phyloP scores from a whole-genome alignment of 2,797 vertebrate species.

The Phyllotis vaccarum region DNA sequence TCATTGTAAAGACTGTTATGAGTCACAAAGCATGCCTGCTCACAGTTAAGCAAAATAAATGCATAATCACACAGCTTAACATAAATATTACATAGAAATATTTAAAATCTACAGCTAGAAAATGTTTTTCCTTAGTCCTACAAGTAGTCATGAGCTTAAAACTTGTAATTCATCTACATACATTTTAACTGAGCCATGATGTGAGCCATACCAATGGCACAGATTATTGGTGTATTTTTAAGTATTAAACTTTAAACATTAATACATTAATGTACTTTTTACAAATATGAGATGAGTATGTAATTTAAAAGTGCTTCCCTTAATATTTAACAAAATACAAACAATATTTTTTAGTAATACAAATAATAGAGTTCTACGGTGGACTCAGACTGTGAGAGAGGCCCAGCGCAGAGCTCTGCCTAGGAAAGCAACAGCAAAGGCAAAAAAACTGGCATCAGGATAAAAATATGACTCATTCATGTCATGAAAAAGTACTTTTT shows the following conservation, averaged over 20 bases:
- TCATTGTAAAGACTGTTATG: slow-evolving; percentile 34
- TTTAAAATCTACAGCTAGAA: not conserved
- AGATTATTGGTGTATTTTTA: slow-evolving; percentile 1
- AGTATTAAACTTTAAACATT: not conserved
- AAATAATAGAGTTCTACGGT: not conserved
- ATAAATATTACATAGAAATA: slow-evolving; percentile 28
- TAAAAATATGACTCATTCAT: not conserved
- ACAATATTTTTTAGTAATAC: not conserved
- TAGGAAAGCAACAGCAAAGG: not conserved
- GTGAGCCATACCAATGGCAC: not conserved
- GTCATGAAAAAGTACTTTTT: not conserved
- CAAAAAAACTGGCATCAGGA: not conserved
- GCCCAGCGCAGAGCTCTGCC: not conserved
- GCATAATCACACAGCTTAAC: not conserved
- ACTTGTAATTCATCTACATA: not conserved
- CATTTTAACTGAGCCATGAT: slow-evolving; percentile 33
- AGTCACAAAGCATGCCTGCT: slow-evolving; percentile 9
- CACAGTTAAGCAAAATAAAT: slow-evolving; percentile 31
- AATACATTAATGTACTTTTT: not conserved
- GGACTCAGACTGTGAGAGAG: not conserved
- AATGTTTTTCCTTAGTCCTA: not conserved
- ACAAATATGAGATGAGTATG: not conserved
- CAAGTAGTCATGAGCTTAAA: slow-evolving; percentile 6
- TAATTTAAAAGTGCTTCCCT: not conserved
- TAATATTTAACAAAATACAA: not conserved